Conservation (phyloP, 2,888 invertebrate species). For the Scaptomyza flava region DNA sequence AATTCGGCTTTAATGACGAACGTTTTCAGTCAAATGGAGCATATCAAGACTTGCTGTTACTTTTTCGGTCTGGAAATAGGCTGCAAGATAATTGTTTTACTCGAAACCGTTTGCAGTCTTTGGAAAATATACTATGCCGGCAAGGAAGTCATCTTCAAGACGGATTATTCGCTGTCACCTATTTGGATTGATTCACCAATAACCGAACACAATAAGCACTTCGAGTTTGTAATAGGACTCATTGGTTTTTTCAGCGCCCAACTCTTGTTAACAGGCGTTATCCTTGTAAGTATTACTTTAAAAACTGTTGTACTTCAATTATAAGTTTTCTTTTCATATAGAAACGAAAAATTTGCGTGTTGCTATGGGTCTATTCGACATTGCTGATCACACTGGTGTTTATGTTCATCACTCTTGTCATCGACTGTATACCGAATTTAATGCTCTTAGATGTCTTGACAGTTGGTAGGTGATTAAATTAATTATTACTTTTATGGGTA, state of each 20-base stretch:
- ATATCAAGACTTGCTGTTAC: slow-evolving; percentile 44
- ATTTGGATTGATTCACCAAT: not conserved
- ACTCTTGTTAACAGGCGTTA: slow-evolving; percentile 25
- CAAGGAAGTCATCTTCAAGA: not conserved
- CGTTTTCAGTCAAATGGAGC: not conserved
- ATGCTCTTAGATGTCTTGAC: slow-evolving; percentile 21
- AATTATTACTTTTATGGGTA: not conserved
- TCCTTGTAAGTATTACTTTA: slow-evolving; percentile 32
- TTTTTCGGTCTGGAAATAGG: slow-evolving; percentile 36
- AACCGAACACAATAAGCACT: not conserved
- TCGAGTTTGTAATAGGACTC: slow-evolving; percentile 18
- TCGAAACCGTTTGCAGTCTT: slow-evolving; percentile 30
- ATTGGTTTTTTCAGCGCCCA: slow-evolving; percentile 5
- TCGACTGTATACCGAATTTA: slow-evolving; percentile 9
- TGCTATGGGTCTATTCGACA: slow-evolving; percentile 44
- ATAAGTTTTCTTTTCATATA: not conserved
- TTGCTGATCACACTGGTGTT: slow-evolving; percentile 2
- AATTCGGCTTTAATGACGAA: not conserved
- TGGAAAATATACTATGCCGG: slow-evolving; percentile 12
- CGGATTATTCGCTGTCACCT: not conserved
- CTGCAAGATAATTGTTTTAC: slow-evolving; percentile 50
- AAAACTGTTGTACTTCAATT: no score
- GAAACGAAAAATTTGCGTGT: slow-evolving; percentile 35
- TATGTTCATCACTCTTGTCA: slow-evolving; percentile 30
- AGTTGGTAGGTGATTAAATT: slow-evolving; percentile 27